A percentile compares a stretch with the other conserved stretches of the same genome.
Evolutionary conservation across 2,797 vertebrate genomes (phyloP).

Genomic region (Acropternis orthonyx): DNA sequence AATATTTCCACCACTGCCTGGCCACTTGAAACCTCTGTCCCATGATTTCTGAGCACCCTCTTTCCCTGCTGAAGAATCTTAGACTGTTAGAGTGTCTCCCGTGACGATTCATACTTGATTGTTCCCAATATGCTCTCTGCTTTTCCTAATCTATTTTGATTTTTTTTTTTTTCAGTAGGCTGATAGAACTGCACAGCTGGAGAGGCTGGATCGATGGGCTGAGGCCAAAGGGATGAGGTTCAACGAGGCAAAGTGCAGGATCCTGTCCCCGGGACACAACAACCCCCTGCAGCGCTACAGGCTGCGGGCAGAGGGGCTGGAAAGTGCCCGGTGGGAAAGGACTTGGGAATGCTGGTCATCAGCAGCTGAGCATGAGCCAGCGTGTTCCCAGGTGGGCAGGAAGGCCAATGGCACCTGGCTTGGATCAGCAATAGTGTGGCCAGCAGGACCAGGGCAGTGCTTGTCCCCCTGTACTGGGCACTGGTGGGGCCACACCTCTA

Average conservation of each 20-base stretch:
- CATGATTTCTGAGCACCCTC: neutral
- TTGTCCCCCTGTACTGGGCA: no score
- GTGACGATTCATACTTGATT: neutral
- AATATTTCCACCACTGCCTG: neutral
- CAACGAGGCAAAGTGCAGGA: neutral
- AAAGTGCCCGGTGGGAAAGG: neutral
- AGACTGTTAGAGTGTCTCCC: neutral
- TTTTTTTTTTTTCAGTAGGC: neutral
- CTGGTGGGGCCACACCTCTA: no score
- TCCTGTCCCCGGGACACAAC: neutral
- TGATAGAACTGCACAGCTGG: neutral
- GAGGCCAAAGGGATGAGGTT: neutral
- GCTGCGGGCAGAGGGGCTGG: neutral
- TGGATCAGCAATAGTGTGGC: no score
- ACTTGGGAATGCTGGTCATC: neutral
- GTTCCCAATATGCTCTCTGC: neutral
- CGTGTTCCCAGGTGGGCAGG: no score
- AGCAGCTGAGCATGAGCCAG: no score
- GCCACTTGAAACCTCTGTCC: neutral
- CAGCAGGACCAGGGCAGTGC: no score
- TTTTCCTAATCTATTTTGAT: neutral
- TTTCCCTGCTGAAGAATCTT: fast-evolving
- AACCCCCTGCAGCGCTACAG: neutral
- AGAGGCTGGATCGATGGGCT: neutral
- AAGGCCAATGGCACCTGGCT: no score